These are phyloP conservation scores for Pyrocoelia pectoralis DNA, from an alignment of 2,888 invertebrate species.

Conservation along the genomic window DNA sequence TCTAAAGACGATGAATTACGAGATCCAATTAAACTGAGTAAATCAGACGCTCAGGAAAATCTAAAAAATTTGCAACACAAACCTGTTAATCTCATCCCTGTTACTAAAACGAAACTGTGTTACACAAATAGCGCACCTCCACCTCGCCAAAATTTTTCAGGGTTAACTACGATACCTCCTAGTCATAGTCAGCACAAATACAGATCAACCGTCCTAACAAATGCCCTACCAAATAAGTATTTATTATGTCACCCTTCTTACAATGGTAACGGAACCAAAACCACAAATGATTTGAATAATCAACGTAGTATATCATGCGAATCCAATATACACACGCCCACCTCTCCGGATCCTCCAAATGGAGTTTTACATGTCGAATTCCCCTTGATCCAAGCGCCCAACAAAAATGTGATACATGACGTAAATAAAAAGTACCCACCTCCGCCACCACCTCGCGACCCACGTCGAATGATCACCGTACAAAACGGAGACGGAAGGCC, in stretches of 20 bases:
- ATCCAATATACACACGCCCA: conserved; percentile 54
- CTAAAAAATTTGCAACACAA: no score
- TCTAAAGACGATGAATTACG: conserved; percentile 74
- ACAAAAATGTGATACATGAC: no score
- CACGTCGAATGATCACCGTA: conserved; percentile 64
- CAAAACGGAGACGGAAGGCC: conserved; percentile 59
- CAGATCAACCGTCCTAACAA: conserved; percentile 48
- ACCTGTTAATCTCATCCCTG: conserved; percentile 40
- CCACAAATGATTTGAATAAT: conserved; percentile 22
- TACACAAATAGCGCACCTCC: conserved; percentile 33
- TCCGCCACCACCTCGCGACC: conserved; percentile 81
- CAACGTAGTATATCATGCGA: conserved; percentile 57
- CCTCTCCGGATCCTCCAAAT: conserved; percentile 43
- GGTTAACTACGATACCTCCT: conserved; percentile 58
- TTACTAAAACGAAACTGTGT: conserved; percentile 33
- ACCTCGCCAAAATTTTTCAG: conserved; percentile 45
- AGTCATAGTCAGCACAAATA: conserved; percentile 52
- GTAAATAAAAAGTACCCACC: conserved; percentile 65
- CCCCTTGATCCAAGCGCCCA: no score
- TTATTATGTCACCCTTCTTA: conserved; percentile 36
- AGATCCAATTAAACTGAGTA: conserved; percentile 56
- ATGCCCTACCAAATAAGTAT: conserved; percentile 44
- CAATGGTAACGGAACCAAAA: conserved; percentile 15
- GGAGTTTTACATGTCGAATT: conserved; percentile 52
- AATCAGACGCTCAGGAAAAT: conserved; percentile 53